Evolutionary conservation across 2,888 invertebrate genomes (phyloP).

Genomic region (Elmis aenea): DNA sequence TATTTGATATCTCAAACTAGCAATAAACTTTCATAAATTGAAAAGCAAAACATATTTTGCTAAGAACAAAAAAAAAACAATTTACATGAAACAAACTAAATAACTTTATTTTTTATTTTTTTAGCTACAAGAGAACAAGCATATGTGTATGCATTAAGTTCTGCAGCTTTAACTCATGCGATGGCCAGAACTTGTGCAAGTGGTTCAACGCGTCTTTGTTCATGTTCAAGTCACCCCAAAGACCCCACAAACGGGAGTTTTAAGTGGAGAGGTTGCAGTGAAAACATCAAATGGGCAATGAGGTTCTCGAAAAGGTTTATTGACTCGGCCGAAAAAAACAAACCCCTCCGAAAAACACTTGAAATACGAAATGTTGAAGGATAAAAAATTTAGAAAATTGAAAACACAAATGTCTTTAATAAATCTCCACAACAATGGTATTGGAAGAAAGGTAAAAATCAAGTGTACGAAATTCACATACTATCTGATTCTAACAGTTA

Average conservation of each 20-base stretch:
- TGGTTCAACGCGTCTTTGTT: conserved; percentile 69
- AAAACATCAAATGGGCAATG: conserved; percentile 71
- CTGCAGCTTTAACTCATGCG: conserved; percentile 72
- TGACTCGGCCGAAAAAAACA: conserved; percentile 57
- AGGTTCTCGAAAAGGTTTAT: conserved; percentile 68
- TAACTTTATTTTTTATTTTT: too few relatives aligned
- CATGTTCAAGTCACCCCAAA: conserved; percentile 69
- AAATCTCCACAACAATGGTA: conserved; percentile 73
- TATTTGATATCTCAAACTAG: too few relatives aligned
- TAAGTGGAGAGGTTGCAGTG: conserved; percentile 86
- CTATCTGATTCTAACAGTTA: too few relatives aligned
- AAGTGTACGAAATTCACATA: too few relatives aligned
- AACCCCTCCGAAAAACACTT: conserved; percentile 43
- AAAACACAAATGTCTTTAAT: conserved; percentile 60
- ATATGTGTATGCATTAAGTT: conserved; percentile 76
- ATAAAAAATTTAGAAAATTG: conserved; percentile 46
- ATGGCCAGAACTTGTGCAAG: conserved; percentile 74
- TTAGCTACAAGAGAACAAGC: conserved; percentile 82
- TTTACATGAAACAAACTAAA: too few relatives aligned
- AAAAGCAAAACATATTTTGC: too few relatives aligned
- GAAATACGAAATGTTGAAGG: conserved; percentile 40
- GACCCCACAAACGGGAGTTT: conserved; percentile 63
- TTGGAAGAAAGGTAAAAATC: conserved; percentile 64
- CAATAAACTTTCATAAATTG: too few relatives aligned
- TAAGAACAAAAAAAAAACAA: too few relatives aligned